These are phyloP conservation scores for Oscheius myriophilus DNA, from an alignment of 2,888 invertebrate genomes.

Conservation along the genomic window DNA sequence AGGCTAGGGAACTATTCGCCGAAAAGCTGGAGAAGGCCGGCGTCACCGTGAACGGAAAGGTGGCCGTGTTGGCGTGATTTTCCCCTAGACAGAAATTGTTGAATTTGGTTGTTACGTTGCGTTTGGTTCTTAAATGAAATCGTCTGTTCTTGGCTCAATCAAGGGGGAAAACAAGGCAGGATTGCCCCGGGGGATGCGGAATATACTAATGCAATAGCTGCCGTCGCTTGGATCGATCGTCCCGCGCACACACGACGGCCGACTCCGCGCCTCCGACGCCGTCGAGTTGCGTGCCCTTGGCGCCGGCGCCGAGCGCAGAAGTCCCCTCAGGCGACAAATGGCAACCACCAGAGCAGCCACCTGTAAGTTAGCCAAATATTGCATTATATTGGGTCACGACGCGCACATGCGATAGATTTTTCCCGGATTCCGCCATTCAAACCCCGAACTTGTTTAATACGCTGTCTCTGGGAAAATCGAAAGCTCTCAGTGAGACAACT, in stretches of 20 bases:
- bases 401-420: no score
- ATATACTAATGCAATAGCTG: slow-evolving; percentile 25
- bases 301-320: slow-evolving; percentile 1
- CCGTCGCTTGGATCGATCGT: slow-evolving; percentile 1
- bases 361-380: slow-evolving; percentile 36
- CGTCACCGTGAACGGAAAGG: slow-evolving; percentile 45
- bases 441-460: no score
- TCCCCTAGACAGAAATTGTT: not conserved
- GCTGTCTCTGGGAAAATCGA: no score
- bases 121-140: slow-evolving; percentile 4
- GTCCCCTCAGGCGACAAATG: slow-evolving; percentile 21
- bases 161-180: not conserved
- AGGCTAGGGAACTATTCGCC: slow-evolving; percentile 35
- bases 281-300: not conserved
- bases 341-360: slow-evolving; percentile 51
- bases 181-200: slow-evolving; percentile 17
- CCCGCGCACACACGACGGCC: not conserved
- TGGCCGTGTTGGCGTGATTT: slow-evolving; percentile 23
- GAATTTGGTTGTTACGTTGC: slow-evolving; percentile 4
- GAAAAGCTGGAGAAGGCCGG: slow-evolving; percentile 52
- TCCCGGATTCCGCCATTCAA: no score
- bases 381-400: no score
- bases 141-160: not conserved
- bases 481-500: no score
- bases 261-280: slow-evolving; percentile 6